Evolutionary conservation across 2,888 invertebrate species (phyloP).

Genomic region (Ichneumoninae sp.): DNA sequence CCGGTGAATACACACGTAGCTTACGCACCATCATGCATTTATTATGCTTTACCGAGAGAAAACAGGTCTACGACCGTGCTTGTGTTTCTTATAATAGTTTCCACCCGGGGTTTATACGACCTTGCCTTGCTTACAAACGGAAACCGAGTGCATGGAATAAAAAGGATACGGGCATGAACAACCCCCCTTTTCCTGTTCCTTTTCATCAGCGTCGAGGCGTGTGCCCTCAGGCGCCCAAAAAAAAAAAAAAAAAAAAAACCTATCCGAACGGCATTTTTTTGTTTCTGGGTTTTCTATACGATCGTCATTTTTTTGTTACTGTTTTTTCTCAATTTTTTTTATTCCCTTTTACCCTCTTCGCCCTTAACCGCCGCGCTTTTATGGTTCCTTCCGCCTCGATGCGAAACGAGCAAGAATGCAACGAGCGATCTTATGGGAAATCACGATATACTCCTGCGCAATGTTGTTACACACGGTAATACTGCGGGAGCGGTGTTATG

Average conservation of each 20-base stretch:
- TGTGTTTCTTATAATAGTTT: conserved; percentile 26
- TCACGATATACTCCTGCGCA: conserved; percentile 29
- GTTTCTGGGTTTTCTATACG: neutral
- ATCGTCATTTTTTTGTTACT: conserved; percentile 6
- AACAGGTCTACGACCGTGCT: conserved; percentile 5
- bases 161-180: neutral
- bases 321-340: conserved; percentile 1
- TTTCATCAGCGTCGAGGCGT: conserved; percentile 34
- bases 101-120: conserved; percentile 24
- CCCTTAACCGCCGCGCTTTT: neutral
- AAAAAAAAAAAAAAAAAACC: conserved; percentile 20
- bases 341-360: neutral
- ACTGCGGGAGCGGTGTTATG: neutral
- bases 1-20: neutral
- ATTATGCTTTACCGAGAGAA: neutral
- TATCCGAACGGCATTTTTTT: conserved; percentile 1
- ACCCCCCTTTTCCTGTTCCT: neutral
- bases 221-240: conserved; percentile 2
- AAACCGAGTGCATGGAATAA: neutral
- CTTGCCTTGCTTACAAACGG: conserved; percentile 3
- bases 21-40: neutral
- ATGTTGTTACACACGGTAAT: conserved; percentile 24
- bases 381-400: neutral
- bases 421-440: conserved; percentile 38
- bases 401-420: neutral